Evolutionary conservation across 35 echinoderm and acorn worm species (phyloP), one percentile per base, ranked within the genome.

Genomic region (Ophioderma brevispina): DNA sequence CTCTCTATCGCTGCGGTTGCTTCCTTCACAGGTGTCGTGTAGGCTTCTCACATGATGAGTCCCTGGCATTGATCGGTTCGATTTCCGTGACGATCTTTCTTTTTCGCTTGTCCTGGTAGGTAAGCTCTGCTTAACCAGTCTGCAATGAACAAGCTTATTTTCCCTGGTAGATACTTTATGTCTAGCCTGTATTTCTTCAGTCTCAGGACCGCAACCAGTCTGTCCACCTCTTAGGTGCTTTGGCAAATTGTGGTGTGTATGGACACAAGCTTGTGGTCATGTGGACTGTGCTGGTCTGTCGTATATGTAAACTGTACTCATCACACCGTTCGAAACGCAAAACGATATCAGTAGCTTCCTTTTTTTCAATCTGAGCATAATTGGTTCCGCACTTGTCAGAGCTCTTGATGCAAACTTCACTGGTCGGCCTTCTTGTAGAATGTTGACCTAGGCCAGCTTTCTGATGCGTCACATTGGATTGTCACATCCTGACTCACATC

Each of bases 101-200:
- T 84, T 85, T 49, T 31, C 18, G 1, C 35, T 87, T 33, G 21
- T 31, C 5, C 23, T 70, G 59, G 59, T 31, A n/a, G 64, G 75
- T 35, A 96, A 88, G 94, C 85, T 52, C 94, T 77, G 64, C 90
- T 92, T 19, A 92, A 75, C 31, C 88, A 94, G 77, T 97, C 95
- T 13, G 87, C 91, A 34, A 97, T 39, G 49, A 91, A 94, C 95
- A 97, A 11, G 21, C 8, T 91, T 31, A 78, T 50, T 81, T 93
- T 96, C 6, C 91, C 95, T 79, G 87, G 91, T 37, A 56, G 64
- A 77, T 93, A 96, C 8, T 39, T 39, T 17, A 92, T 42, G 25
- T 13, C 70, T 18, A 87, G 39, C 52, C 87, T 77, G 70, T 94
- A 90, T 33, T 40, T 52, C 75, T 92, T 90, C 42, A 96, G 33